phyloP scores from a whole-genome alignment of 1,140 invertebrate species.

The Samia ricini region DNA sequence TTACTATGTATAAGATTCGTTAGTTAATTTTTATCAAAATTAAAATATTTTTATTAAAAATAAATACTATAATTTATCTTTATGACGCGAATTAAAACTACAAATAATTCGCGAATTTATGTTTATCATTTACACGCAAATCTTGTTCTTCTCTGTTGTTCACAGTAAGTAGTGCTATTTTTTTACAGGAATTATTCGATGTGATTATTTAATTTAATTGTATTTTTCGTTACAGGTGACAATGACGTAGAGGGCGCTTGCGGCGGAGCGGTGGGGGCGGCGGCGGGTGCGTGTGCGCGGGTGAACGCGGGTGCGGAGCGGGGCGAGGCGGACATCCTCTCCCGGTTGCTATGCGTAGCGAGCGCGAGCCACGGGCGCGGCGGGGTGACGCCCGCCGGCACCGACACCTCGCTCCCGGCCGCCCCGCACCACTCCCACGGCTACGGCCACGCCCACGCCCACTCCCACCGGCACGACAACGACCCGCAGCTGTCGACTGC shows the following conservation, averaged over 20 bases:
- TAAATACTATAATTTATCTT: too few species aligned
- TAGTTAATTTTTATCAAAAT: too few species aligned
- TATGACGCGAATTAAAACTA: too few species aligned
- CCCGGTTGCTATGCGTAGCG: conserved; percentile 47
- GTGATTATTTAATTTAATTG: not conserved
- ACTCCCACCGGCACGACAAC: conserved; percentile 32
- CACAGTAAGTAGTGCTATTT: not conserved
- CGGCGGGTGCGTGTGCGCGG: not conserved
- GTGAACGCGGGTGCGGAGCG: conserved; percentile 1
- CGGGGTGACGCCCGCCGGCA: conserved; percentile 29
- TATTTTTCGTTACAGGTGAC: conserved; percentile 40
- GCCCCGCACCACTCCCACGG: conserved; percentile 10
- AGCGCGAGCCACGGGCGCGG: conserved; percentile 15
- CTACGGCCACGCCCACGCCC: conserved; percentile 4
- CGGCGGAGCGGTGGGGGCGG: not conserved
- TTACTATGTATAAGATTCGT: too few species aligned
- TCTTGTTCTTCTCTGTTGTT: too few species aligned
- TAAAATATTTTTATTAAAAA: too few species aligned
- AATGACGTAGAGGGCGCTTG: conserved; percentile 56
- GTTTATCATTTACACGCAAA: not conserved
- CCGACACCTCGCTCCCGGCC: conserved; percentile 28
- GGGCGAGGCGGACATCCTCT: conserved; percentile 39
- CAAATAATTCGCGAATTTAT: not conserved
- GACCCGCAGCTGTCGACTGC: conserved; percentile 63
- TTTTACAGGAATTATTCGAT: not conserved